phyloP scores from a whole-genome alignment of 1,140 invertebrate species.

The Microplitis mediator region DNA sequence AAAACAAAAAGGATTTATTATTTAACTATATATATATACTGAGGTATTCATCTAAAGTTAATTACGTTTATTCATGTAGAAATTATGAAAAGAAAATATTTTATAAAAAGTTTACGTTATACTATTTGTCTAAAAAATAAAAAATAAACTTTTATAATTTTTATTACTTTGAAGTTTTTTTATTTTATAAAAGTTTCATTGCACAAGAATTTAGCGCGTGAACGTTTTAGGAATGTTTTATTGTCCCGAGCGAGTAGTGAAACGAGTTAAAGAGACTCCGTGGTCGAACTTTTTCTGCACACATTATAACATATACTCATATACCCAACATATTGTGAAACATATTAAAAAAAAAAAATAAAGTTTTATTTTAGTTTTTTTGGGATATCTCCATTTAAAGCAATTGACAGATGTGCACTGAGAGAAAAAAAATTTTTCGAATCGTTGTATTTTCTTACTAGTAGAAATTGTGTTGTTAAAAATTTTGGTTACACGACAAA shows the following conservation, averaged over 20 bases:
- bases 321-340: neutral
- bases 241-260: neutral
- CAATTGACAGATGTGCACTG: too few relatives aligned
- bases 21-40: neutral
- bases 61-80: too few relatives aligned
- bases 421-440: too few relatives aligned
- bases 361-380: too few relatives aligned
- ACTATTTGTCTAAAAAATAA: too few relatives aligned
- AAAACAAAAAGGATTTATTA: neutral
- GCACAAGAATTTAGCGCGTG: neutral
- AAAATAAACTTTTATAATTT: neutral
- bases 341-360: neutral
- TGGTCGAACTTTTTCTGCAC: neutral
- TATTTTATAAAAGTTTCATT: neutral
- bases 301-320: neutral
- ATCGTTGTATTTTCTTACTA: too few relatives aligned
- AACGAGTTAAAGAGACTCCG: neutral
- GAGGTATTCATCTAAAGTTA: too few relatives aligned
- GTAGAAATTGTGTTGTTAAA: too few relatives aligned
- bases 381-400: too few relatives aligned
- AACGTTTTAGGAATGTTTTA: constrained; percentile 1
- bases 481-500: too few relatives aligned
- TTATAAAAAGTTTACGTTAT: too few relatives aligned
- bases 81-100: too few relatives aligned
- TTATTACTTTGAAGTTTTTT: neutral